Percentiles rank a stretch among this genome's conserved stretches.
Conservation (phyloP, 2,797 vertebrate genomes). For the Triplophysa yarkandensis region DNA sequence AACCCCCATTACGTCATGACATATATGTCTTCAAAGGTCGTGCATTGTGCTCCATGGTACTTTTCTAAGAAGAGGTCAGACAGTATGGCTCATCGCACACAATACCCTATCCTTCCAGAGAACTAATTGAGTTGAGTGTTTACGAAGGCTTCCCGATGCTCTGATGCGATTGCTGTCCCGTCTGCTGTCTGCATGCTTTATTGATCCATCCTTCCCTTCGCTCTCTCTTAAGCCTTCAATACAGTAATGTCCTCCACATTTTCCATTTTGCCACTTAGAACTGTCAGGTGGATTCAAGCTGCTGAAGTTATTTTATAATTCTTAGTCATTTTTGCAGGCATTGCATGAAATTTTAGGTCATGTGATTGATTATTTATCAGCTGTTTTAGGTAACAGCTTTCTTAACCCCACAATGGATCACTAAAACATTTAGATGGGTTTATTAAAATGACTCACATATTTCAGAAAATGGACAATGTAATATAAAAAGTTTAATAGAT, state of each 20-base stretch:
- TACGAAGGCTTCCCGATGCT: slow-evolving; percentile 31
- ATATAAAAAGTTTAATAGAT: no score
- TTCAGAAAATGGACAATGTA: no score
- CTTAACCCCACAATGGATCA: neutral
- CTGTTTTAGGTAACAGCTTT: slow-evolving; percentile 21
- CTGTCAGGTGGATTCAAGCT: neutral
- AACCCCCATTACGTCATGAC: neutral
- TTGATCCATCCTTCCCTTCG: slow-evolving; percentile 25
- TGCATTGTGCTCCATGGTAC: neutral
- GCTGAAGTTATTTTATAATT: neutral
- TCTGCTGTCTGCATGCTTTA: slow-evolving; percentile 23
- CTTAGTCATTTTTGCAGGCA: neutral
- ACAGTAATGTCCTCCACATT: neutral
- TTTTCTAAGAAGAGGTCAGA: slow-evolving; percentile 26
- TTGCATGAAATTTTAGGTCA: slow-evolving; percentile 6
- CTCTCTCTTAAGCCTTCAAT: neutral
- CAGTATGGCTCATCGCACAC: slow-evolving; percentile 14
- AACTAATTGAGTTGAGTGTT: slow-evolving; percentile 49
- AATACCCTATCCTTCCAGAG: slow-evolving; percentile 25
- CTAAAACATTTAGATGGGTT: neutral
- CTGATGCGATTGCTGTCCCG: slow-evolving; percentile 38
- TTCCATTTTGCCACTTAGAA: slow-evolving; percentile 1
- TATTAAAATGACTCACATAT: neutral
- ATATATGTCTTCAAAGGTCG: slow-evolving; percentile 2
- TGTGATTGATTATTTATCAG: slow-evolving; percentile 14